Conservation (phyloP, 2,888 invertebrate species). For the Leptopilina syphax region DNA sequence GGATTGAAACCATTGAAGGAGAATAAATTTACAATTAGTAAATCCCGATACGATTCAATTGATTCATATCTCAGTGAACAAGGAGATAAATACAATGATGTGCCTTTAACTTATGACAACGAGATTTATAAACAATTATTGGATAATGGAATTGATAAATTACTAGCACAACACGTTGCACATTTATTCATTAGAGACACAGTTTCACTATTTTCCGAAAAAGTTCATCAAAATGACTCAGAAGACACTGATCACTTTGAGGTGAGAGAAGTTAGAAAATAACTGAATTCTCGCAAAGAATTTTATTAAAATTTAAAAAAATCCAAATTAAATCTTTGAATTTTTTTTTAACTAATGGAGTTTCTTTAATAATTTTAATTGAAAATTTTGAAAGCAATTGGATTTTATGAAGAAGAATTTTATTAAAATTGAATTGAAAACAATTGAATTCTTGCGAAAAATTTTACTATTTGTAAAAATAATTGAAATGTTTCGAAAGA, state of each 20-base stretch:
- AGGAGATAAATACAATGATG: conserved; percentile 95
- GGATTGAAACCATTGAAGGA: conserved; percentile 85
- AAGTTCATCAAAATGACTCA: conserved; percentile 93
- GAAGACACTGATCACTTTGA: conserved; percentile 99
- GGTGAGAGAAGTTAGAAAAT: conserved; percentile 77
- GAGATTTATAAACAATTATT: conserved; percentile 89
- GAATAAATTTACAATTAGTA: conserved; percentile 90
- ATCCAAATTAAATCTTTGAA: too few relatives aligned
- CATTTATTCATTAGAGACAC: conserved; percentile 99
- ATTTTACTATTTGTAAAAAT: too few relatives aligned
- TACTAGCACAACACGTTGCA: conserved; percentile 96
- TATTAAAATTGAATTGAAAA: too few relatives aligned
- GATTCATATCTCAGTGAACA: conserved; percentile 96
- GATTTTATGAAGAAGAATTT: too few relatives aligned
- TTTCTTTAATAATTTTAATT: too few relatives aligned
- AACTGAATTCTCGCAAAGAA: too few relatives aligned
- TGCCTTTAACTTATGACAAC: conserved; percentile 91
- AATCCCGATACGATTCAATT: conserved; percentile 98
- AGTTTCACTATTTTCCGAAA: conserved; percentile 96
- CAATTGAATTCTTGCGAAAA: too few relatives aligned
- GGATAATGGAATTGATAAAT: conserved; percentile 93
- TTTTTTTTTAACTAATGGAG: too few relatives aligned
- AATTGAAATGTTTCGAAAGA: too few relatives aligned
- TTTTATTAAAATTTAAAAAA: too few relatives aligned
- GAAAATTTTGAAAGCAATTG: too few relatives aligned